These are phyloP conservation scores for Deilephila elpenor DNA, from an alignment of 2,888 invertebrate species.

Conservation along the genomic window DNA sequence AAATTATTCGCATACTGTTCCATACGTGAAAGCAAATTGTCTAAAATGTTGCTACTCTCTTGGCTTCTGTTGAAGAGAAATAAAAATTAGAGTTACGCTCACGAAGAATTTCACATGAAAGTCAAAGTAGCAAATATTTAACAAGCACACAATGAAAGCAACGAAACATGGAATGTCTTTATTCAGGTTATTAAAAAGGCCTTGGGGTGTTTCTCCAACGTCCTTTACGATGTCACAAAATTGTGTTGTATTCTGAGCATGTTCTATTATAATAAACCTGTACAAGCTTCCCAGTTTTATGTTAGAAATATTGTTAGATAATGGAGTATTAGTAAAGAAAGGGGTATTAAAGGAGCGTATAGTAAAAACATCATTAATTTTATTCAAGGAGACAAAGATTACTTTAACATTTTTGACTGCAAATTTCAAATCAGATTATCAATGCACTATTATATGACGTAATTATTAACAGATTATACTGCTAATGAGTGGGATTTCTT, in stretches of 20 bases:
- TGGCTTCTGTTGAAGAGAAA: slow-evolving; percentile 86
- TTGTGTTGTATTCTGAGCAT: neutral
- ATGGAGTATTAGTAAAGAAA: neutral
- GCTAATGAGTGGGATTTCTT: neutral
- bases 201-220: neutral
- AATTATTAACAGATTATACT: too few species aligned
- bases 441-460: too few species aligned
- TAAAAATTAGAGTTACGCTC: neutral
- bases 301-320: neutral
- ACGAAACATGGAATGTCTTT: slow-evolving; percentile 1
- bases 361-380: neutral
- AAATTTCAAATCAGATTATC: too few species aligned
- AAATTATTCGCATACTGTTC: slow-evolving; percentile 99
- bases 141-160: neutral
- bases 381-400: too few species aligned
- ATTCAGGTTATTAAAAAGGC: slow-evolving; percentile 2
- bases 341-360: neutral
- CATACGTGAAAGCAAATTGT: slow-evolving; percentile 98
- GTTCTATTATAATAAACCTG: neutral
- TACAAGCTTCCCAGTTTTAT: neutral
- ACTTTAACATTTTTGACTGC: too few species aligned
- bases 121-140: slow-evolving; percentile 4
- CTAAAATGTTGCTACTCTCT: slow-evolving; percentile 96
- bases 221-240: neutral
- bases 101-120: neutral